Evolutionary conservation across 2,113 vertebrate species (phyloP).

Genomic region (Lutjanus erythropterus): DNA sequence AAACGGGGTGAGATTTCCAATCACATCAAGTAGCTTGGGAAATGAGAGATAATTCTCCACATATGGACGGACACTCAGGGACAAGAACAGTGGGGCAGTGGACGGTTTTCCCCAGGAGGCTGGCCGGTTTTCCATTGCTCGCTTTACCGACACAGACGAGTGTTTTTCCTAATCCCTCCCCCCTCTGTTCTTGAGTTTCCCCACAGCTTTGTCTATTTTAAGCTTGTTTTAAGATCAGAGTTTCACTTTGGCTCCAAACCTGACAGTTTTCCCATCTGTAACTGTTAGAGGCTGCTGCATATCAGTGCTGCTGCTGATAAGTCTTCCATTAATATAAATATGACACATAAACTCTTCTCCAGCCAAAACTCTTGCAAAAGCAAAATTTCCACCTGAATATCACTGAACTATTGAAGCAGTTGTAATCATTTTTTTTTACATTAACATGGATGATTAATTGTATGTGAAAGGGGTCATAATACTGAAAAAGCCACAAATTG

Average conservation of each 20-base stretch:
- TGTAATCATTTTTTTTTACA: not conserved
- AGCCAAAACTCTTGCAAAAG: not conserved
- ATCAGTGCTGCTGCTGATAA: not conserved
- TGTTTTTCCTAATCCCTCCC: constrained; percentile 65
- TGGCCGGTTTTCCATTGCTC: constrained; percentile 64
- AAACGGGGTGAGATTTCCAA: constrained; percentile 57
- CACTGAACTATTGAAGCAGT: not conserved
- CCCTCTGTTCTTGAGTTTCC: constrained; percentile 58
- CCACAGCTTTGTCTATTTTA: constrained; percentile 70
- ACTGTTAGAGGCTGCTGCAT: constrained; percentile 24
- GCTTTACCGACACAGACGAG: constrained; percentile 51
- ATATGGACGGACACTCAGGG: constrained; percentile 49
- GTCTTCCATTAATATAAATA: constrained; percentile 1
- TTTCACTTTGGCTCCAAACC: constrained; percentile 58
- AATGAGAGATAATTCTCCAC: constrained; percentile 56
- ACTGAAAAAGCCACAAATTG: not conserved
- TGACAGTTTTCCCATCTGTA: constrained; percentile 53
- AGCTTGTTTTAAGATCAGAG: constrained; percentile 57
- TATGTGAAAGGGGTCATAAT: not conserved
- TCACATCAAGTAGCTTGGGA: constrained; percentile 52
- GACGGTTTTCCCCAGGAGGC: constrained; percentile 58
- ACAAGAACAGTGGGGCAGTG: constrained; percentile 41
- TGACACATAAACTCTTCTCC: not conserved
- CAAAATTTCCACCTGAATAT: no score
- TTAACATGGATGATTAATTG: not conserved